Evolutionary conservation across 2,888 invertebrate species (phyloP).

Genomic region (Cataglyphis cursor): DNA sequence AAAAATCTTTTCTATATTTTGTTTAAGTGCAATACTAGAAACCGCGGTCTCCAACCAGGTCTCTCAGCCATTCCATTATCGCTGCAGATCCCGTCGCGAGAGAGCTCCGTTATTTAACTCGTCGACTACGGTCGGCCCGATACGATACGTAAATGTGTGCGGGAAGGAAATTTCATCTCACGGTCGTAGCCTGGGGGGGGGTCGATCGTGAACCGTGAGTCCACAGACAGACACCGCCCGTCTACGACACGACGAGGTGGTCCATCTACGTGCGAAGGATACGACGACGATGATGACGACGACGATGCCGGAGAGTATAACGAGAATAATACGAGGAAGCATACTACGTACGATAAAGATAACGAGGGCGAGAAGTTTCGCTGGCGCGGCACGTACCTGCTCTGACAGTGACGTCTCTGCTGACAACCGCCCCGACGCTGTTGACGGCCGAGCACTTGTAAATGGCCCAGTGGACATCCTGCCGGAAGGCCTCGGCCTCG

Average conservation of each 20-base stretch:
- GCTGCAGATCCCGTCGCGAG: background rate
- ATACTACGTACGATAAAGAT: constrained; percentile 34
- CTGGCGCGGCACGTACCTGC: constrained; percentile 85
- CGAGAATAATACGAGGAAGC: constrained; percentile 27
- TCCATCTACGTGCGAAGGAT: background rate
- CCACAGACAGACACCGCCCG: constrained; percentile 27
- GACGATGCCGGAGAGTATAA: background rate
- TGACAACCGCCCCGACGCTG: constrained; percentile 88
- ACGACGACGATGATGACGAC: constrained; percentile 5
- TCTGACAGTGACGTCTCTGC: constrained; percentile 88
- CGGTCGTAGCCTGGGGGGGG: background rate
- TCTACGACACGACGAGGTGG: background rate
- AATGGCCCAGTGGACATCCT: constrained; percentile 88
- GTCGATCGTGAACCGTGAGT: constrained; percentile 10
- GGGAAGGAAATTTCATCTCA: constrained; percentile 38
- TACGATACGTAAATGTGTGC: constrained; percentile 24
- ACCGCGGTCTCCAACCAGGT: background rate
- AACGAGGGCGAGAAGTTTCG: constrained; percentile 69
- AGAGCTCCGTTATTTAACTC: constrained; percentile 13
- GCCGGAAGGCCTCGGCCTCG: constrained; percentile 88
- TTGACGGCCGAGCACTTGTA: constrained; percentile 88
- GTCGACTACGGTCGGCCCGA: background rate
- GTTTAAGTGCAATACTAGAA: background rate
- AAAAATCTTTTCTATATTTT: background rate
- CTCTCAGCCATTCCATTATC: background rate